Percentiles rank a stretch among this genome's conserved stretches.
These are phyloP conservation scores for Drosophila athabasca DNA, from an alignment of 1,140 invertebrate genomes.

Conservation along the genomic window DNA sequence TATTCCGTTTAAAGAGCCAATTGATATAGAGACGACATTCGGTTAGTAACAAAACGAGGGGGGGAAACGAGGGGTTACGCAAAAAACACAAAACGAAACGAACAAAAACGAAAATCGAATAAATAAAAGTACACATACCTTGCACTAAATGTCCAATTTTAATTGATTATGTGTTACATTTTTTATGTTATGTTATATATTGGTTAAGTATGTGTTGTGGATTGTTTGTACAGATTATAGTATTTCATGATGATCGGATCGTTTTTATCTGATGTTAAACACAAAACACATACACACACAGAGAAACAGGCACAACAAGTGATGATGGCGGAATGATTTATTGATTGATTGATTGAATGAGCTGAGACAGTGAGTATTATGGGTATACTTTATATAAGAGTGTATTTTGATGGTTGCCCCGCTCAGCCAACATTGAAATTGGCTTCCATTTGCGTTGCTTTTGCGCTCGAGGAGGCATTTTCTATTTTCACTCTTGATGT, in stretches of 20 bases:
- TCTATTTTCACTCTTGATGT: slow-evolving; percentile 7
- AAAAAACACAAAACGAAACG: slow-evolving; percentile 17
- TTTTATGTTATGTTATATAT: slow-evolving; percentile 26
- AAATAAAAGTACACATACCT: slow-evolving; percentile 78
- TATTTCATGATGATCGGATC: neutral
- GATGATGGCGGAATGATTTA: slow-evolving; percentile 13
- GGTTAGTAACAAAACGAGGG: slow-evolving; percentile 24
- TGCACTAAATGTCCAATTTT: slow-evolving; percentile 76
- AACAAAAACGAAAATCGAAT: slow-evolving; percentile 43
- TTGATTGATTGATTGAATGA: neutral
- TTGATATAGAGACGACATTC: slow-evolving; percentile 4
- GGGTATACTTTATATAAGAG: slow-evolving; percentile 10
- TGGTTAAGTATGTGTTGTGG: slow-evolving; percentile 12
- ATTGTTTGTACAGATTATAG: neutral
- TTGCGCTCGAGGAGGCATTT: slow-evolving; percentile 10
- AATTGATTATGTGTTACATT: slow-evolving; percentile 28
- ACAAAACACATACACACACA: slow-evolving; percentile 11
- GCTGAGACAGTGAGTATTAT: slow-evolving; percentile 12
- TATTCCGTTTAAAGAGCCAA: slow-evolving; percentile 12
- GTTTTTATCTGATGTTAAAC: slow-evolving; percentile 4
- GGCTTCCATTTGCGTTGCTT: slow-evolving; percentile 75
- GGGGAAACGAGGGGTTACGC: slow-evolving; percentile 2
- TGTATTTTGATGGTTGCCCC: slow-evolving; percentile 27
- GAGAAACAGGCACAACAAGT: slow-evolving; percentile 10
- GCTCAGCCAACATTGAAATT: slow-evolving; percentile 49